phyloP scores from a whole-genome alignment of 1,140 invertebrate species.

The Drosophila lowei region DNA sequence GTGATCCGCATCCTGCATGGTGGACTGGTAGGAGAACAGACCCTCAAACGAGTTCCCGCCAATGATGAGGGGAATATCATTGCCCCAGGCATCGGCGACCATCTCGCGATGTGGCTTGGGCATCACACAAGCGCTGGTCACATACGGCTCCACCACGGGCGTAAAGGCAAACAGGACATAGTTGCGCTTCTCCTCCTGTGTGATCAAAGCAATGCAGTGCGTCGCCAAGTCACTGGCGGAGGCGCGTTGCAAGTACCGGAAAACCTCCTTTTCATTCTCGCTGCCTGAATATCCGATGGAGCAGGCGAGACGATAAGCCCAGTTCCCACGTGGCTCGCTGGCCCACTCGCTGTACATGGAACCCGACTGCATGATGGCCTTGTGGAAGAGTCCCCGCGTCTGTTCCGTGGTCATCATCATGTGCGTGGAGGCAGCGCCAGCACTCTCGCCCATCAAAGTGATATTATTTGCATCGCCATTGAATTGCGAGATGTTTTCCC shows the following conservation, averaged over 20 bases:
- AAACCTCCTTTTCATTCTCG: conserved; percentile 73
- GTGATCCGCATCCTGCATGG: conserved; percentile 42
- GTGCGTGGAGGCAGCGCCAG: conserved; percentile 69
- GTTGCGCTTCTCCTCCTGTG: conserved; percentile 35
- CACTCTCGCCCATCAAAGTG: conserved; percentile 79
- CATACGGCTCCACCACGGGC: conserved; percentile 82
- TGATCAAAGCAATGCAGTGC: conserved; percentile 26
- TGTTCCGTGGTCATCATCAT: conserved; percentile 66
- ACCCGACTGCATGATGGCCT: conserved; percentile 86
- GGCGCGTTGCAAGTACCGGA: conserved; percentile 75
- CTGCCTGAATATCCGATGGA: conserved; percentile 68
- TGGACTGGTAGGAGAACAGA: conserved; percentile 61
- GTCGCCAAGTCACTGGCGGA: conserved; percentile 38
- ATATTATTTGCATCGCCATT: conserved; percentile 78
- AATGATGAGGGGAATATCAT: conserved; percentile 80
- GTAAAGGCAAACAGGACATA: conserved; percentile 65
- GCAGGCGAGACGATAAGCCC: conserved; percentile 59
- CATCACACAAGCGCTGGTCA: conserved; percentile 65
- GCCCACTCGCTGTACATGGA: conserved; percentile 83
- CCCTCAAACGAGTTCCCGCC: conserved; percentile 82
- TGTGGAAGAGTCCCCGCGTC: conserved; percentile 85
- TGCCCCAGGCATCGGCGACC: conserved; percentile 72
- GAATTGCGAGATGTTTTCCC: conserved; percentile 73
- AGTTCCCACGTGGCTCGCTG: conserved; percentile 31
- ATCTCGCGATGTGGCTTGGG: conserved; percentile 61